Evolutionary conservation across 2,888 invertebrate genomes (phyloP).

Genomic region (Nephrotoma flavescens): DNA sequence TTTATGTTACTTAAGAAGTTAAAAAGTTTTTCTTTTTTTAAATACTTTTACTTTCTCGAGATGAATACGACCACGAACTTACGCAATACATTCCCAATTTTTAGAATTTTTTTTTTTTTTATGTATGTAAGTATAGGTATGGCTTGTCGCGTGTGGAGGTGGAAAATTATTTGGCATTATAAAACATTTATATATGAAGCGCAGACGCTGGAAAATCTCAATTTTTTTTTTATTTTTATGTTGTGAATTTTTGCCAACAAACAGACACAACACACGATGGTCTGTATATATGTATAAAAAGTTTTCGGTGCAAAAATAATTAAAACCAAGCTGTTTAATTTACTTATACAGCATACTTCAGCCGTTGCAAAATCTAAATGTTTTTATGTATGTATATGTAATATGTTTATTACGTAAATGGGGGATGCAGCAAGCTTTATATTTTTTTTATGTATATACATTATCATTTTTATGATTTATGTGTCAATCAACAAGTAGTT

Average conservation of each 20-base stretch:
- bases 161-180: background rate
- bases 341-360: background rate
- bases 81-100: background rate
- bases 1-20: background rate
- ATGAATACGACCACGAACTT: background rate
- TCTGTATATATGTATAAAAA: background rate
- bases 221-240: background rate
- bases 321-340: background rate
- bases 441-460: background rate
- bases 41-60: background rate
- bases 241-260: background rate
- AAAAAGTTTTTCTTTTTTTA: background rate
- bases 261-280: background rate
- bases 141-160: background rate
- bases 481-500: slow-evolving; percentile 3
- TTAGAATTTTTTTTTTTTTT: background rate
- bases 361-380: background rate
- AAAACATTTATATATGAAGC: background rate
- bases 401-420: background rate
- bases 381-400: background rate
- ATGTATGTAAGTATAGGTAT: background rate
- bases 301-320: background rate
- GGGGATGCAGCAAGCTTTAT: background rate
- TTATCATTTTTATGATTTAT: slow-evolving; percentile 2
- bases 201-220: background rate